Conservation (phyloP, 2,797 vertebrate species). For the Lepidocolaptes lacrymiger region DNA sequence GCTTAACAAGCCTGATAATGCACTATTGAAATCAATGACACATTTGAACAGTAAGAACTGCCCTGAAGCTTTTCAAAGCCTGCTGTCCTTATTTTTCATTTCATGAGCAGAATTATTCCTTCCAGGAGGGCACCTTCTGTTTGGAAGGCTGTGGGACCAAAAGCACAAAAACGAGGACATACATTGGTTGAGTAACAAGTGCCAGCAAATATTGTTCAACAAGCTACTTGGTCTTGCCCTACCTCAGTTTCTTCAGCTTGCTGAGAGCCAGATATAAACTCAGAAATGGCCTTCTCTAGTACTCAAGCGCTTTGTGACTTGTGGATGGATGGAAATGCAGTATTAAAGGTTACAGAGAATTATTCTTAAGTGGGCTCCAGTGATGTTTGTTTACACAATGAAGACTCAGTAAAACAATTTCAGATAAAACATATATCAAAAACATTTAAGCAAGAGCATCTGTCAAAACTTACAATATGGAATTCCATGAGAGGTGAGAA, state of each 20-base stretch:
- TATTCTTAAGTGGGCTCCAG: neutral
- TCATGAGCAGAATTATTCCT: neutral
- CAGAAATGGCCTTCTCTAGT: neutral
- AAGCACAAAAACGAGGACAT: neutral
- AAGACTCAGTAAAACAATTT: neutral
- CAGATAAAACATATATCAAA: neutral
- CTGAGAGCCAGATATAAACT: neutral
- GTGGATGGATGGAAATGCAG: neutral
- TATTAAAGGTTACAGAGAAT: neutral
- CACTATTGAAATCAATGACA: constrained; percentile 53
- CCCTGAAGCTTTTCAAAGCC: constrained; percentile 45
- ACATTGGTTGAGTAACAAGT: neutral
- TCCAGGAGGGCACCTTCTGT: constrained; percentile 8
- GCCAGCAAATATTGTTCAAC: neutral
- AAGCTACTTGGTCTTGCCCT: neutral
- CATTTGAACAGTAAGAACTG: constrained; percentile 43
- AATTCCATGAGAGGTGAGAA: neutral
- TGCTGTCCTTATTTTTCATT: constrained; percentile 37
- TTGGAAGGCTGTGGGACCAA: neutral
- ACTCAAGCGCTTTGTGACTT: accelerated
- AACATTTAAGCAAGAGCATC: neutral
- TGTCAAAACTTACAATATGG: neutral
- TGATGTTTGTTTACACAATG: neutral
- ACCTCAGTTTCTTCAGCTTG: neutral
- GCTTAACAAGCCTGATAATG: constrained; percentile 54